Evolutionary conservation across 1,140 invertebrate species (phyloP).

Genomic region (Branchinecta lindahli): DNA sequence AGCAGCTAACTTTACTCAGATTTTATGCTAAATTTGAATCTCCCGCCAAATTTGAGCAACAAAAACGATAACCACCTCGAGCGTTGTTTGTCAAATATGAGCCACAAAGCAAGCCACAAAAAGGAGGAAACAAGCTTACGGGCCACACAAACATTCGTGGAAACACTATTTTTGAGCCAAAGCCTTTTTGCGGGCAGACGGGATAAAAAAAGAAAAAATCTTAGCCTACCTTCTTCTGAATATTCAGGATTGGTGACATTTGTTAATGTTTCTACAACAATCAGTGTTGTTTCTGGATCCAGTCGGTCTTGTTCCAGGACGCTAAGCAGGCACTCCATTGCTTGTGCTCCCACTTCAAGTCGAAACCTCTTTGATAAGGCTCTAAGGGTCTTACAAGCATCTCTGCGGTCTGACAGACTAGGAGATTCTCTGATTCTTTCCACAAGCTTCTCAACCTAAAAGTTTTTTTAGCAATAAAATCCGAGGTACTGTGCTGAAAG

Average conservation of each 20-base stretch:
- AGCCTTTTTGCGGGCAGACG: too few relatives aligned
- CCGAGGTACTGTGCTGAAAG: too few relatives aligned
- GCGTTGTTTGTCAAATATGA: too few relatives aligned
- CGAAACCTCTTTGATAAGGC: conserved; percentile 83
- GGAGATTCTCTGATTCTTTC: conserved; percentile 83
- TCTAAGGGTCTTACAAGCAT: conserved; percentile 89
- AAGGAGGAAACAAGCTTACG: too few relatives aligned
- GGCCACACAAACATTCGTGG: too few relatives aligned
- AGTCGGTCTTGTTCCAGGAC: conserved; percentile 63
- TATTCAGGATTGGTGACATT: conserved; percentile 72
- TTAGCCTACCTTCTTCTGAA: conserved; percentile 59
- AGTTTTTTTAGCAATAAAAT: conserved; percentile 23
- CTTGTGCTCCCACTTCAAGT: conserved; percentile 87
- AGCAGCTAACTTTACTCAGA: too few relatives aligned
- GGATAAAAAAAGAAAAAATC: too few relatives aligned
- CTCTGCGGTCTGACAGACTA: conserved; percentile 78
- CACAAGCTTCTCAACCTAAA: conserved; percentile 76
- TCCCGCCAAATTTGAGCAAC: too few relatives aligned
- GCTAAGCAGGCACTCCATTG: conserved; percentile 70
- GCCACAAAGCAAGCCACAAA: too few relatives aligned
- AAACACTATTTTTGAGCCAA: too few relatives aligned
- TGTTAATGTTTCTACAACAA: conserved; percentile 77
- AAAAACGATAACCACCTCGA: too few relatives aligned
- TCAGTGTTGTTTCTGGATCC: conserved; percentile 79
- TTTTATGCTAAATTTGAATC: too few relatives aligned